Evolutionary conservation across 2,888 invertebrate genomes (phyloP), one percentile per base, ranked within the genome.

Genomic region (Campoplex capitator): DNA sequence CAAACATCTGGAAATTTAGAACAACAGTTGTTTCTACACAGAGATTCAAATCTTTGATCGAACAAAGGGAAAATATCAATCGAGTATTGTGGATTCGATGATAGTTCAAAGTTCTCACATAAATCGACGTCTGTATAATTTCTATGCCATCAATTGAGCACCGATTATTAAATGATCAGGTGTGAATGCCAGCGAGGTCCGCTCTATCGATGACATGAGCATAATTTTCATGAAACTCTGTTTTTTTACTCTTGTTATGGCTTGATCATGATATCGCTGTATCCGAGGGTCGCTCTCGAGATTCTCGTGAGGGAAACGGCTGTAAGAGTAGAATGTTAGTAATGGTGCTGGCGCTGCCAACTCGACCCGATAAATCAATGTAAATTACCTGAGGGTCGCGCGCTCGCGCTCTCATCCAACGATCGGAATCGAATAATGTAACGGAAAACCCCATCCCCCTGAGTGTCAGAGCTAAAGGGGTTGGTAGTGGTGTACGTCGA

Each of bases 341-440:
- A 48, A 48, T 45, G 67, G 51, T 78, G 45, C 73, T 56, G 62
- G 51, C 18, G 62, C 76, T 67, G 58, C 77, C 79, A 68, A 71
- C 71, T 82, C 84, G 82, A 85, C 62, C 86, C 85, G 82, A 89
- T 89, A 88, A 88, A 88, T 89, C 89, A 89, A 89, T 88, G 88
- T 84, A 88, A 88, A 89, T 89, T 86, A 89, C 84, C 83, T 70
- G 74, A 84, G 83, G 85, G 82, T 78, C 74, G 67, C 71, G 78
- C 65, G 71, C 81, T n/a, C 73, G 68, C 62, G 56, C 51, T 68
- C 78, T 70, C 79, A 28, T 51, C 80, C 76, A 68, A 77, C 83
- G 86, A 88, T 89, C 86, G 88, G 76, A 85, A 88, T 88, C 88
- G 86, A 85, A 89, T 87, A 89, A 88, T 88, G 86, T 85, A 88